A percentile compares a stretch with the other conserved stretches of the same genome.
Conservation (phyloP, 2,888 invertebrate genomes). For the Axea sp. region DNA sequence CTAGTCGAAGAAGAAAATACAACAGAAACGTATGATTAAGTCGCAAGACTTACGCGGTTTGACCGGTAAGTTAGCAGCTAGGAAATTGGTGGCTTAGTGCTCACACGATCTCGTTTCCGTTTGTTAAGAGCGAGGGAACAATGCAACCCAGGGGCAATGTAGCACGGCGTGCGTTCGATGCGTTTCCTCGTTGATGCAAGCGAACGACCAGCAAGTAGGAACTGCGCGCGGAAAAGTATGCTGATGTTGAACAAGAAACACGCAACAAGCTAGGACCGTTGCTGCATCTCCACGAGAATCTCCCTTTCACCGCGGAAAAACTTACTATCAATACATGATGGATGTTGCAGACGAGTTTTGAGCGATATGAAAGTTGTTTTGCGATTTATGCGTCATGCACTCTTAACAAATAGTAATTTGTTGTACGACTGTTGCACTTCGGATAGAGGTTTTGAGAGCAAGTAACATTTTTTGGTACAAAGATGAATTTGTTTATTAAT, state of each 20-base stretch:
- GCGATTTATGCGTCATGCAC: no score
- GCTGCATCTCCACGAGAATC: constrained; percentile 20
- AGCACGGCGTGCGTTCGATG: constrained; percentile 28
- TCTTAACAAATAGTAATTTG: no score
- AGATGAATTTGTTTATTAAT: no score
- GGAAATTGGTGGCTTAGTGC: constrained; percentile 44
- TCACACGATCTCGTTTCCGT: constrained; percentile 50
- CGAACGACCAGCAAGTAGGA: constrained; percentile 26
- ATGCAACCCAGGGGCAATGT: constrained; percentile 32
- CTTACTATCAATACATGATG: constrained; percentile 26
- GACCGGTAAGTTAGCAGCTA: constrained; percentile 23
- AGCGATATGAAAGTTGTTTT: no score
- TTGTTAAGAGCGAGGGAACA: constrained; percentile 41
- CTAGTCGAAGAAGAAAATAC: constrained; percentile 2
- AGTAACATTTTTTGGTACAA: no score
- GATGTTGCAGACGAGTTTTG: constrained; percentile 4
- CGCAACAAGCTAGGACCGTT: constrained; percentile 11
- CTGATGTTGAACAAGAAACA: constrained; percentile 24
- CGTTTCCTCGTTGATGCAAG: constrained; percentile 40
- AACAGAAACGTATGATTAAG: constrained; percentile 26
- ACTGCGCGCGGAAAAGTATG: constrained; percentile 33
- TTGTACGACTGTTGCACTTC: no score
- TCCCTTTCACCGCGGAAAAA: constrained; percentile 37
- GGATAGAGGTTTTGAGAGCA: no score
- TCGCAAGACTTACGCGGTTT: constrained; percentile 8